Conservation (phyloP, 2,113 vertebrate species). For the Hydrochoerus hydrochaeris region DNA sequence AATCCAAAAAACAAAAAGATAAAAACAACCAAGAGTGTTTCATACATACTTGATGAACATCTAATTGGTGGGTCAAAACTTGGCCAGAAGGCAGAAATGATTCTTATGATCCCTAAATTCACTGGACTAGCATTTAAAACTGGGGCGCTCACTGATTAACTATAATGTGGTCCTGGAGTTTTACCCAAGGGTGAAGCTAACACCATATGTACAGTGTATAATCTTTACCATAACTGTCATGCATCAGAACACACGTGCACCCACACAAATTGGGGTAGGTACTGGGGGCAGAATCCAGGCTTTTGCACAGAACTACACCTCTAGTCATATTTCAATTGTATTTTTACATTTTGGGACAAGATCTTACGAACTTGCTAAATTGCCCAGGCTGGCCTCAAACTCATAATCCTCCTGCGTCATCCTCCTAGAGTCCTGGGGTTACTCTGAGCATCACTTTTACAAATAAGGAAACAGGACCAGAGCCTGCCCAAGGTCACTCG, state of each 20-base stretch:
- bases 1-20: neutral
- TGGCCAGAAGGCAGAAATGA: neutral
- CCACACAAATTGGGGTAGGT: neutral
- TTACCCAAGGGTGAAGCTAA: neutral
- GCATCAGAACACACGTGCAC: neutral
- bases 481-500: neutral
- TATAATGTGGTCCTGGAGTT: neutral
- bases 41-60: neutral
- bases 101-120: neutral
- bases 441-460: neutral
- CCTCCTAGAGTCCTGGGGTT: neutral
- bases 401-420: neutral
- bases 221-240: neutral
- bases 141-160: neutral
- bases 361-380: neutral
- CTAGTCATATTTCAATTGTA: neutral
- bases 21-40: neutral
- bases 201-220: neutral
- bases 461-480: neutral
- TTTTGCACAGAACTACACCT: neutral
- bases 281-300: neutral
- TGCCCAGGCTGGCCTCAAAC: neutral
- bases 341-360: neutral
- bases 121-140: neutral
- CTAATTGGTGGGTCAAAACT: neutral